Evolutionary conservation across 1,140 invertebrate genomes (phyloP).

Genomic region (Papilio machaon): DNA sequence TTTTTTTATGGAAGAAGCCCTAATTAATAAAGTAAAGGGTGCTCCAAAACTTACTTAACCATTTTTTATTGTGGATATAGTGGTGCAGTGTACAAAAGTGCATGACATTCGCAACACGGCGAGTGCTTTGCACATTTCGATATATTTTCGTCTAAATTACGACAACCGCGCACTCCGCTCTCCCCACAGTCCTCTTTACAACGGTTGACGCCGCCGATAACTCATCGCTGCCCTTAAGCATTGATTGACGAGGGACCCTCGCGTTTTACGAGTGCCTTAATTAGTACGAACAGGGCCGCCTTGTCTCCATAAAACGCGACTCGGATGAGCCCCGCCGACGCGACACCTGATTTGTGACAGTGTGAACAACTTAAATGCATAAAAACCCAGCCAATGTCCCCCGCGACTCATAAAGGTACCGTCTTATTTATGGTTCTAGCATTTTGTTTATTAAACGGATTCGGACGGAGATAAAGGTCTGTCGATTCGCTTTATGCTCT

Average conservation of each 20-base stretch:
- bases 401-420: slow-evolving; percentile 14
- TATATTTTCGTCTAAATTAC: slow-evolving; percentile 27
- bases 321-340: slow-evolving; percentile 41
- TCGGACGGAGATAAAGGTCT: slow-evolving; percentile 2
- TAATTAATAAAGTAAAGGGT: slow-evolving; percentile 23
- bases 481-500: slow-evolving; percentile 1
- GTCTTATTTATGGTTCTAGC: slow-evolving; percentile 30
- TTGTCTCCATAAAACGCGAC: slow-evolving; percentile 55
- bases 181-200: slow-evolving; percentile 27
- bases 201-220: slow-evolving; percentile 53
- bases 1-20: background rate
- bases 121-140: slow-evolving; percentile 34
- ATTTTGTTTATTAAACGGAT: slow-evolving; percentile 31
- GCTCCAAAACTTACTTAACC: slow-evolving; percentile 13
- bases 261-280: slow-evolving; percentile 66
- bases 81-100: background rate
- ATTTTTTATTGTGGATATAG: background rate
- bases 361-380: slow-evolving; percentile 36
- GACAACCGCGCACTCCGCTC: slow-evolving; percentile 2
- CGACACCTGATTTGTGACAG: slow-evolving; percentile 34
- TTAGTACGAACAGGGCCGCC: slow-evolving; percentile 65
- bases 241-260: slow-evolving; percentile 69
- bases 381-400: slow-evolving; percentile 18
- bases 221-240: slow-evolving; percentile 59
- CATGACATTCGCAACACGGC: slow-evolving; percentile 23